Percentiles rank a stretch among this genome's conserved stretches.
Evolutionary conservation across 2,797 vertebrate species (phyloP).

Genomic region (Phataginus tricuspis): DNA sequence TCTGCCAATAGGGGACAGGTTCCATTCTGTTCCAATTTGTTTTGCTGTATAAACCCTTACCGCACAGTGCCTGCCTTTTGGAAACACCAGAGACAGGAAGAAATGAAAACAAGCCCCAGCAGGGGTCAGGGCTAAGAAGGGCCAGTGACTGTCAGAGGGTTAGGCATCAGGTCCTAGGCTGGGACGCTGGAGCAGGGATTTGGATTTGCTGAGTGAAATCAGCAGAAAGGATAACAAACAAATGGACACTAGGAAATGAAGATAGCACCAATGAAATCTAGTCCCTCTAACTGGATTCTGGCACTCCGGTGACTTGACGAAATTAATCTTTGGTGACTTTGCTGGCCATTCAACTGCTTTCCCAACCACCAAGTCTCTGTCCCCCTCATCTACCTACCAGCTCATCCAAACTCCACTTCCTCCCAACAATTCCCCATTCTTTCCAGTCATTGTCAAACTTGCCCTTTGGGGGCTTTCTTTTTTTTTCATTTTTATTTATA

Average conservation of each 20-base stretch:
- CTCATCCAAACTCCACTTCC: not conserved
- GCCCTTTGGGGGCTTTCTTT: not conserved
- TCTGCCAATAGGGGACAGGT: constrained; percentile 87
- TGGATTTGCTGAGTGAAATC: constrained; percentile 7
- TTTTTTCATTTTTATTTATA: no score
- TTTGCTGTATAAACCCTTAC: constrained; percentile 70
- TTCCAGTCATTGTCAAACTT: not conserved
- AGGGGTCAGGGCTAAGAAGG: constrained; percentile 24
- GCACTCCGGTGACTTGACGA: not conserved
- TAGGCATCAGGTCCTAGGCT: constrained; percentile 6
- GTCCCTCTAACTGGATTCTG: not conserved
- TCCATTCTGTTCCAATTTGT: constrained; percentile 84
- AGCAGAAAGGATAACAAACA: not conserved
- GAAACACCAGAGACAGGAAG: constrained; percentile 25
- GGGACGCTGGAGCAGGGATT: not conserved
- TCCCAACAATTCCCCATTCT: not conserved
- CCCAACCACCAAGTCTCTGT: not conserved
- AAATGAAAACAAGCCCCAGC: constrained; percentile 30
- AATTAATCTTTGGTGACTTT: not conserved
- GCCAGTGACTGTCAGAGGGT: not conserved
- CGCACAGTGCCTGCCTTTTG: not conserved
- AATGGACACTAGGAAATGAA: not conserved
- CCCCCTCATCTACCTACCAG: not conserved
- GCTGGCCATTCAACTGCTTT: not conserved
- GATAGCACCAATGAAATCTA: not conserved